Base-by-base conservation (phyloP, 2,113 vertebrate species). In the Prunella fulvescens region DNA sequence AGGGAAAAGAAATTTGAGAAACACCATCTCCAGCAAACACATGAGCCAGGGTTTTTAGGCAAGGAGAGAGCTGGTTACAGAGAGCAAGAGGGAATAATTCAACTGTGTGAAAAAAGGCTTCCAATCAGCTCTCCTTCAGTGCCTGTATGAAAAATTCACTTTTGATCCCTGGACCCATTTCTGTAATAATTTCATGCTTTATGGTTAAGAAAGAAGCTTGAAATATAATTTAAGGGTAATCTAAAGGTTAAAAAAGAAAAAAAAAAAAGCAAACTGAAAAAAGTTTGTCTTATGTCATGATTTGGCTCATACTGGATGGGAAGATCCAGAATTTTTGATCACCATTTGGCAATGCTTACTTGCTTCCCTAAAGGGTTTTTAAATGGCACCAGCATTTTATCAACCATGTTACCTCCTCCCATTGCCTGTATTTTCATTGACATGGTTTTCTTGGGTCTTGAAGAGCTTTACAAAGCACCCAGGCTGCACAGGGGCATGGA, bases 301-400 rank as follows among this genome's bases (percentile, higher is more conserved):
- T 81, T 94, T 95, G 94, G 91, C 91, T 93, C 4, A 0, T 8
- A 11, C 6, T 64, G 47, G 56, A 48, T 83, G 44, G 79, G 92
- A 93, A 92, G 67, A 88, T 88, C 15, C 70, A 87, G 42, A 81
- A 81, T 66, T 90, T 95, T 80, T 94, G 22, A 90, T 90, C 71
- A 91, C 42, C n/a, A 42, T 82, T 90, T 94, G 85, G 85, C 90
- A 95, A 42, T 33, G 35, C 45, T 95, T 82, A 42, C 57, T 92
- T 76, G 57, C n/a, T 95, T 91, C 87, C 94, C 86, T 92, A 87
- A 90, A 95, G 84, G 73, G 58, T 69, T 94, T 92, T 90, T 7
- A 48, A 94, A 90, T 45, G 70, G 83, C 58, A 91, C 78, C 74
- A 73, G 37, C 45, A 23, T 50, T 57, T 22, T 79, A 80, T 54